Evolutionary conservation across 2,797 vertebrate genomes (phyloP), one percentile per base, ranked within the genome.

Genomic region (Eulemur coronatus): DNA sequence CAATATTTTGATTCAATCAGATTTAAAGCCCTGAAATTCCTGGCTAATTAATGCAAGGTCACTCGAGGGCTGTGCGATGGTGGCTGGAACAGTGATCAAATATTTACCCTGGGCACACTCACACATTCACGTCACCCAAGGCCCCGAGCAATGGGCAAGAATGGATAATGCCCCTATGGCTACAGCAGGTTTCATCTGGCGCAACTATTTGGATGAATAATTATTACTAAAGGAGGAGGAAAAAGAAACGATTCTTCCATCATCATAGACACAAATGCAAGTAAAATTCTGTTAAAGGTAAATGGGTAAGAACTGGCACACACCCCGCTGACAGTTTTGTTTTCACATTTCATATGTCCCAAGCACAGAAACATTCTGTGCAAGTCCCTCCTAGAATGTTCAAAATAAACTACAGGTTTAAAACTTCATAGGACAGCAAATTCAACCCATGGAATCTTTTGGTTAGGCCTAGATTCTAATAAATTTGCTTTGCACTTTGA

Each of bases 1-100:
- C 98, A 99, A 99, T 99, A 99, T 99, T 99, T 99, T 99, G 99
- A 99, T 99, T 99, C 99, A 99, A 99, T 99, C 99, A 99, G 99
- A 99, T 99, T 98, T 98, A 99, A 99, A 99, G 99, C 98, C 98
- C 98, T 91, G 98, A 98, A 98, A 98, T 98, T 98, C 98, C 97
- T 97, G 96, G 67, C 98, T 99, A 99, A 99, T 99, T 98, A 98
- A 99, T 99, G 99, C 99, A 97, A 96, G 98, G 98, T 99, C 99
- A 99, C 98, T 99, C 97, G 0, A 96, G 98, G 98, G 97, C 97
- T 97, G 96, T 38, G 96, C 97, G 90, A 97, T 84, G 96, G 97
- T 98, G 98, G 98, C 92, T 96, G 95, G 97, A 96, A 97, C 98
- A 97, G 97, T 91, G 98, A 98, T 98, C 98, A 99, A 99, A 99